Evolutionary conservation across 2,797 vertebrate genomes (phyloP).

Genomic region (Danio jaintianensis): DNA sequence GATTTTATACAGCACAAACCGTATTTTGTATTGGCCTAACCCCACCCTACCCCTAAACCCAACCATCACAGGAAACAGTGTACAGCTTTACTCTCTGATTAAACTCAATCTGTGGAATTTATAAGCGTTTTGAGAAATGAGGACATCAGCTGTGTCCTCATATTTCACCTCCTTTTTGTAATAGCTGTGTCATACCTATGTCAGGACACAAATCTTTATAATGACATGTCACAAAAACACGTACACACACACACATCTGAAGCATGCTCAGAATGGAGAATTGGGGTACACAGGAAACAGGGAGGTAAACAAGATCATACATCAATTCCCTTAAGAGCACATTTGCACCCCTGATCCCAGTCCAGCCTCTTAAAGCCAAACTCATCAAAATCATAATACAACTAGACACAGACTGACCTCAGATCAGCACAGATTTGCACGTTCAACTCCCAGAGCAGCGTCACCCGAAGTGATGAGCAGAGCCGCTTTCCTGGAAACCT

Average conservation of each 20-base stretch:
- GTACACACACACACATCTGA: not conserved
- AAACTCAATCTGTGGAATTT: too few species aligned
- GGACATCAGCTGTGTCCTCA: too few species aligned
- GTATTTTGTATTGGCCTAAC: too few species aligned
- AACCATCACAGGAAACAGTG: too few species aligned
- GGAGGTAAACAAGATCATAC: constrained; percentile 79
- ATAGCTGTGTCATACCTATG: too few species aligned
- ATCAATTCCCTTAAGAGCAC: constrained; percentile 66
- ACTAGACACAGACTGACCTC: not conserved
- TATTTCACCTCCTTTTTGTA: too few species aligned
- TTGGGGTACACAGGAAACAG: constrained; percentile 76
- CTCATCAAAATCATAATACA: constrained; percentile 15
- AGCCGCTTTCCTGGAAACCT: constrained; percentile 20
- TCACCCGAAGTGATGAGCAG: not conserved
- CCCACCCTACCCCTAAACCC: too few species aligned
- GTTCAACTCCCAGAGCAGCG: not conserved
- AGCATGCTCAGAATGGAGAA: constrained; percentile 52
- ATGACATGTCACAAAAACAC: too few species aligned
- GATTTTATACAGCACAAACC: too few species aligned
- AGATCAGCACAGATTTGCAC: constrained; percentile 16
- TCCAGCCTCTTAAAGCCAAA: constrained; percentile 55
- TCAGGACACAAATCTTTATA: too few species aligned
- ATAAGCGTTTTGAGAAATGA: too few species aligned
- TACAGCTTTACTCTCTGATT: too few species aligned
- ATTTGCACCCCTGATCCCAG: not conserved